Conservation (phyloP, 1,140 invertebrate species). For the Drosophila ficusphila region DNA sequence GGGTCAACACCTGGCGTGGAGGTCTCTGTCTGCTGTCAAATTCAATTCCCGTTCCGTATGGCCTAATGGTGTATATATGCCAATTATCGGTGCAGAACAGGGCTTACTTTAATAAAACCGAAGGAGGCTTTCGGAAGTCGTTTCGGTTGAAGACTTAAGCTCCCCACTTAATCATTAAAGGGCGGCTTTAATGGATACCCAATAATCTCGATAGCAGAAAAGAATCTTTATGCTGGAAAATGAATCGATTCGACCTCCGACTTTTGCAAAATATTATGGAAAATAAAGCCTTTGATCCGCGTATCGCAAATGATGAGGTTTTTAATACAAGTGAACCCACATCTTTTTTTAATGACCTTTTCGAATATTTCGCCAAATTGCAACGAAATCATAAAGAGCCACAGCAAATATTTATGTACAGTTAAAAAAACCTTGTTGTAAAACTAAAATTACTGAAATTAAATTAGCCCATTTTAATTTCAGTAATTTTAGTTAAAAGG, state of each 20-base stretch:
- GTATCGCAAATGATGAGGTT: background rate
- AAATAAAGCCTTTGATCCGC: background rate
- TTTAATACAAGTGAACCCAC: background rate
- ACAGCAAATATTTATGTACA: background rate
- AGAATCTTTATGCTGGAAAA: background rate
- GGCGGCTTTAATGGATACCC: too few species aligned
- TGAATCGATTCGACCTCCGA: background rate
- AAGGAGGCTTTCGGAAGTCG: too few species aligned
- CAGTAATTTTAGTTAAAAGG: too few species aligned
- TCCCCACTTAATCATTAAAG: too few species aligned
- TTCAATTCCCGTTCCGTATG: too few species aligned
- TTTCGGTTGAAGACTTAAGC: too few species aligned
- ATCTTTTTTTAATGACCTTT: background rate
- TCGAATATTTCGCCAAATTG: background rate
- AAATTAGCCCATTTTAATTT: too few species aligned
- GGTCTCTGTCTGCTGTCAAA: background rate
- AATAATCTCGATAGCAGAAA: too few species aligned
- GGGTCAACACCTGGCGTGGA: slow-evolving; percentile 1
- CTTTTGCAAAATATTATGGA: background rate
- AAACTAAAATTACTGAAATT: too few species aligned
- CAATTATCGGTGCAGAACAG: too few species aligned
- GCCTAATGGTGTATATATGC: too few species aligned
- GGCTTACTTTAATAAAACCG: too few species aligned
- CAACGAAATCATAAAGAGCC: background rate
- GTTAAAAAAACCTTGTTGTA: background rate